Percentiles rank a stretch among this genome's conserved stretches.
phyloP scores from a whole-genome alignment of 2,797 vertebrate genomes.

The Chelonia mydas region DNA sequence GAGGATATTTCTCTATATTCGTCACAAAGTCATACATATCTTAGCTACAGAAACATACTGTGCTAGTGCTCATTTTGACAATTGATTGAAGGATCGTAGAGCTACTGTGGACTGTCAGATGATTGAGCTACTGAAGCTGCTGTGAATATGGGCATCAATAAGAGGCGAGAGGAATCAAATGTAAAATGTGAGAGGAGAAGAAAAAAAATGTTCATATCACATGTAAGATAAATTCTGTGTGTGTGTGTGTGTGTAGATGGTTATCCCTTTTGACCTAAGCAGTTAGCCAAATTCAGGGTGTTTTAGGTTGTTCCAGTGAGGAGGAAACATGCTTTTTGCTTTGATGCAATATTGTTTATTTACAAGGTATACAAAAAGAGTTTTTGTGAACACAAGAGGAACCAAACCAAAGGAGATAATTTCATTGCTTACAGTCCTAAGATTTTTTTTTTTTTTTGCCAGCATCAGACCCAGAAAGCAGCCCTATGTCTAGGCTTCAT shows the following conservation, averaged over 20 bases:
- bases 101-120: conserved; percentile 46
- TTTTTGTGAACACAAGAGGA: not conserved
- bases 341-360: no score
- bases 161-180: conserved; percentile 56
- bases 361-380: not conserved
- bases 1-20: conserved; percentile 68
- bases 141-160: conserved; percentile 57
- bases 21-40: conserved; percentile 65
- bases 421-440: not conserved
- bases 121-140: conserved; percentile 64
- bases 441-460: no score
- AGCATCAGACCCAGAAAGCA: not conserved
- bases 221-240: conserved; percentile 8
- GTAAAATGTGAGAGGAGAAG: conserved; percentile 7
- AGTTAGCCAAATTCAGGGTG: not conserved
- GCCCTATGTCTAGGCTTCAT: not conserved
- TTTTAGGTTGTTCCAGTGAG: not conserved
- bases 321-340: not conserved
- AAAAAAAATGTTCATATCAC: conserved; percentile 34
- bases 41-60: conserved; percentile 39
- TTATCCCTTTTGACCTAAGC: not conserved
- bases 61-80: conserved; percentile 58
- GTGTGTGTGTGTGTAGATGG: not conserved
- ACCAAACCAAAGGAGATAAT: no score
- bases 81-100: conserved; percentile 53